These are phyloP conservation scores for Parnassius mnemosyne DNA, from an alignment of 2,888 invertebrate species.

Conservation along the genomic window DNA sequence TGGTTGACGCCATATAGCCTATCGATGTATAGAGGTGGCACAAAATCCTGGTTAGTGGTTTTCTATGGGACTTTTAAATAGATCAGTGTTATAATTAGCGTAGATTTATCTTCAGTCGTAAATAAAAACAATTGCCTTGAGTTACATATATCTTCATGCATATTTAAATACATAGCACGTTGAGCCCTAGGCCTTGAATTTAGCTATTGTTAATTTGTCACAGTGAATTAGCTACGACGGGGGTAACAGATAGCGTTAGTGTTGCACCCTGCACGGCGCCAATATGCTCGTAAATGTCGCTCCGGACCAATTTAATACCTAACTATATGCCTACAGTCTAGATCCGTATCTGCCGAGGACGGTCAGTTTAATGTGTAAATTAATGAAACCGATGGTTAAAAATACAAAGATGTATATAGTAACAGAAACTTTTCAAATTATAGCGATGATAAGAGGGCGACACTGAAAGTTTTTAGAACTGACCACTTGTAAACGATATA, in stretches of 20 bases:
- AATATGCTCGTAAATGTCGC: constrained; percentile 76
- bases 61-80: no score
- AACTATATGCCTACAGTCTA: constrained; percentile 54
- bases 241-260: constrained; percentile 76
- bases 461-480: no score
- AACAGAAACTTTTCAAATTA: no score
- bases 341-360: constrained; percentile 56
- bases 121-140: neutral
- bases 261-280: constrained; percentile 75
- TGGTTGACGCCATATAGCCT: no score
- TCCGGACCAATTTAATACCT: constrained; percentile 70
- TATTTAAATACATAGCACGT: constrained; percentile 19
- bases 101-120: neutral
- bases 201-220: constrained; percentile 79
- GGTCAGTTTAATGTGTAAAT: constrained; percentile 12
- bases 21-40: no score
- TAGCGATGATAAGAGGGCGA: no score
- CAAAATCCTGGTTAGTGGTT: no score
- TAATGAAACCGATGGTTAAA: constrained; percentile 7
- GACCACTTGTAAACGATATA: no score
- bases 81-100: no score
- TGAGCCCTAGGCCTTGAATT: constrained; percentile 59
- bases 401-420: constrained; percentile 1
- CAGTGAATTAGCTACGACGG: constrained; percentile 77
- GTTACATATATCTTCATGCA: neutral